Evolutionary conservation across 2,113 vertebrate genomes (phyloP).

Genomic region (Paramormyrops kingsleyae): DNA sequence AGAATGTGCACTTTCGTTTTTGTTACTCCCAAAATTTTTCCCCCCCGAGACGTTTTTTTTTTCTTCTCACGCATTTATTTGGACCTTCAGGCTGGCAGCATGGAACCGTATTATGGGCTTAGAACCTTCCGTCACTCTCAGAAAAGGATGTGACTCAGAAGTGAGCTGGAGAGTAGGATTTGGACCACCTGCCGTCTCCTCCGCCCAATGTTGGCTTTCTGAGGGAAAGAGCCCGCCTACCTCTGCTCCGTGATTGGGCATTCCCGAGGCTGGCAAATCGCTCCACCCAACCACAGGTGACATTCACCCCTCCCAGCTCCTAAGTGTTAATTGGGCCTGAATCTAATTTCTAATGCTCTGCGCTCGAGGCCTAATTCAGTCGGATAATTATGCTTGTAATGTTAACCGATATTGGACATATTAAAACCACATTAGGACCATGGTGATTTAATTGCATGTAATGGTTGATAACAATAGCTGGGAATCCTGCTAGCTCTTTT

Average conservation of each 20-base stretch:
- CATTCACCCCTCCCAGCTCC: background rate
- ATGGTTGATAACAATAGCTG: constrained; percentile 26
- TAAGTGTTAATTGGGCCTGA: constrained; percentile 18
- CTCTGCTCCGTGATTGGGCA: background rate
- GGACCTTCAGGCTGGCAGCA: constrained; percentile 1
- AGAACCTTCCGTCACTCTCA: constrained; percentile 17
- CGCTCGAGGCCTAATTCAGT: constrained; percentile 34
- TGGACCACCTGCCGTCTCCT: background rate
- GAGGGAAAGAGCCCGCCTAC: background rate
- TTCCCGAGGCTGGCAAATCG: background rate
- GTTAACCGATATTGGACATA: constrained; percentile 37
- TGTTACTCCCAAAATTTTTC: background rate
- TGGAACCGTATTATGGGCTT: constrained; percentile 12
- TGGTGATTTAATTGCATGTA: constrained; percentile 32
- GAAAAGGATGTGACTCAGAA: constrained; percentile 25
- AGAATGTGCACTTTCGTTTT: constrained; percentile 8
- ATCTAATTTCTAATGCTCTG: constrained; percentile 21
- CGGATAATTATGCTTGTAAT: constrained; percentile 32
- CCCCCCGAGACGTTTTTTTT: background rate
- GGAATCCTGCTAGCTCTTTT: background rate
- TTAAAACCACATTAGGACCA: constrained; percentile 33
- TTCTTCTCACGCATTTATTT: background rate
- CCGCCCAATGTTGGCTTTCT: background rate
- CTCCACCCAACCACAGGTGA: background rate
- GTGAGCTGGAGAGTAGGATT: constrained; percentile 16